phyloP scores from a whole-genome alignment of 2,797 vertebrate genomes.

The Hozukius guyotensis region DNA sequence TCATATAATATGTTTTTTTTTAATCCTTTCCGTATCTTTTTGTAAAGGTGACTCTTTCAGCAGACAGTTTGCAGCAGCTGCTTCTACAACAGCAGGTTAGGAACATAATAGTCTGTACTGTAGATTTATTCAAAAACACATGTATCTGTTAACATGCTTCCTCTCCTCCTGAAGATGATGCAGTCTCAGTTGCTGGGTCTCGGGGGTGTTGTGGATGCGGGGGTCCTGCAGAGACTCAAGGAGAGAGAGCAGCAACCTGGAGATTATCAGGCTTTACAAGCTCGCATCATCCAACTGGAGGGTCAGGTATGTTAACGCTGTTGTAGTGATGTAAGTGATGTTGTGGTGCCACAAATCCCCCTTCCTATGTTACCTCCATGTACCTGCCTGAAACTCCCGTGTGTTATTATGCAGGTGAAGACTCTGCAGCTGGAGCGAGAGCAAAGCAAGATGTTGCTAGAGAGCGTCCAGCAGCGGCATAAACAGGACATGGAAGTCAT shows the following conservation, averaged over 20 bases:
- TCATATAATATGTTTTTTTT: neutral
- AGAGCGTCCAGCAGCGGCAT: conserved; percentile 85
- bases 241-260: conserved; percentile 57
- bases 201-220: conserved; percentile 52
- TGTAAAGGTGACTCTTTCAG: conserved; percentile 59
- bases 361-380: neutral
- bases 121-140: neutral
- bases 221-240: conserved; percentile 51
- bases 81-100: conserved; percentile 79
- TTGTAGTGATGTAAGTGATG: too few species aligned
- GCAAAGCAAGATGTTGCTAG: conserved; percentile 84
- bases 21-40: neutral
- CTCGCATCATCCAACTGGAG: conserved; percentile 85
- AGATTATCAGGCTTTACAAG: conserved; percentile 77
- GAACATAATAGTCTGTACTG: neutral
- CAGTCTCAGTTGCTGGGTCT: conserved; percentile 68
- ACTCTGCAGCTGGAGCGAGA: conserved; percentile 86
- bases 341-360: too few species aligned
- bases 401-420: conserved; percentile 79
- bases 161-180: conserved; percentile 51
- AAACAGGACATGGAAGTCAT: conserved; percentile 87
- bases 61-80: conserved; percentile 75
- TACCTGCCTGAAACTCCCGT: neutral
- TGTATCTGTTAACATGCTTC: neutral
- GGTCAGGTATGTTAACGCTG: conserved; percentile 81